Base-by-base conservation (phyloP, 2,797 vertebrate species). In the Brotogeris chrysoptera region DNA sequence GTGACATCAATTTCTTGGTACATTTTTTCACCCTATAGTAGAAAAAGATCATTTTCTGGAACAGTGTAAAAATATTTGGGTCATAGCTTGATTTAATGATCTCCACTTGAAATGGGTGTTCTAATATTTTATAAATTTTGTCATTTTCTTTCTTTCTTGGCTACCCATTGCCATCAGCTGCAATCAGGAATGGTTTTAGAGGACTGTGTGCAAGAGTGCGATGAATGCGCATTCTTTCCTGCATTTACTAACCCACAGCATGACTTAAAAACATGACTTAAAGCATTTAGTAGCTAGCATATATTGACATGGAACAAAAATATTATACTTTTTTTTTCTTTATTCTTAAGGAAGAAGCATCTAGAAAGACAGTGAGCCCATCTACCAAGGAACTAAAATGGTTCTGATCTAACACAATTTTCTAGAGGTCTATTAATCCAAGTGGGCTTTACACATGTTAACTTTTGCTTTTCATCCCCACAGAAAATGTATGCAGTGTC, bases 1-100 rank as follows among this genome's bases (percentile, higher is more conserved):
- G 36, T 39, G n/a, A 43, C 39, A 44, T 65, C 63, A 66, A 25
- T 38, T 79, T 78, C n/a, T 46, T 88, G 23, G 53, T 92, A 96
- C 59, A 80, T 63, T 96, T 97, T 96, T 93, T 90, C 65, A 7
- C 79, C 59, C 84, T 91, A n/a, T 39, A 89, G 61, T 49, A 68
- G 70, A 36, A 41, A 83, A 59, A 93, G 13, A 88, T 74, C 44
- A 39, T 61, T 78, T 46, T 78, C 63, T 30, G 72, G 57, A 53
- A 68, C 57, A 84, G n/a, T 61, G 55, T 70, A 85, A 90, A 95
- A 96, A 86, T 82, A 93, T 88, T 36, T 94, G 81, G 85, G 92
- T 91, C 95, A 96, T 90, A 96, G 90, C 86, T 95, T 95, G 90
- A 79, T 96, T 95, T 94, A 93, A 94, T 93, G 86, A 94, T 88